Percentiles rank a stretch among this genome's conserved stretches.
These are phyloP conservation scores for Tenthredo scrophulariae DNA, from an alignment of 2,888 invertebrate genomes.

Conservation along the genomic window DNA sequence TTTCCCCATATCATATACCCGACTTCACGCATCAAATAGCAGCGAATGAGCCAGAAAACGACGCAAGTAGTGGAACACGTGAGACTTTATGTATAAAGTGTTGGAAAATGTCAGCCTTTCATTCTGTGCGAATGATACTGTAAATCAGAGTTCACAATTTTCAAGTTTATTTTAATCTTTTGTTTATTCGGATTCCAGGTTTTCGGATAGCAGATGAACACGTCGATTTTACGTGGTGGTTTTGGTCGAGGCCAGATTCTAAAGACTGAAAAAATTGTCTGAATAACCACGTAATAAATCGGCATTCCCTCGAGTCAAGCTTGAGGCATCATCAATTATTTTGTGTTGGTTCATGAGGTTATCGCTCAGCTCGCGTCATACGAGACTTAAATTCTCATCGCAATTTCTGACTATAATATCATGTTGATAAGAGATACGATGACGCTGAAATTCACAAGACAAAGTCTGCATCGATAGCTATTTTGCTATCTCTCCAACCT, in stretches of 20 bases:
- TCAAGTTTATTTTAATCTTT: not conserved
- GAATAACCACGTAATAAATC: constrained; percentile 42
- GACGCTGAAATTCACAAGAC: not conserved
- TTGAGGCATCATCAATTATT: not conserved
- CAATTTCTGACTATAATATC: constrained; percentile 31
- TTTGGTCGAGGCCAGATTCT: not conserved
- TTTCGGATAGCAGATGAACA: not conserved
- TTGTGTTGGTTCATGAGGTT: constrained; percentile 1
- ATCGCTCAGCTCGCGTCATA: constrained; percentile 4
- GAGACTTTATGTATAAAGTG: not conserved
- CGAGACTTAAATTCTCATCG: constrained; percentile 13
- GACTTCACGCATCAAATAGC: constrained; percentile 8
- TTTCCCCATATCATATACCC: not conserved
- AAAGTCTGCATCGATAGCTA: not conserved
- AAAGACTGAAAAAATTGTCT: not conserved
- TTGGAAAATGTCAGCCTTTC: not conserved
- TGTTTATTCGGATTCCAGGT: not conserved
- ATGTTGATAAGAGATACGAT: constrained; percentile 8
- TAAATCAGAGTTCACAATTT: not conserved
- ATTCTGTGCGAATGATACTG: not conserved
- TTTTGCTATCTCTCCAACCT: constrained; percentile 21
- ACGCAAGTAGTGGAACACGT: not conserved
- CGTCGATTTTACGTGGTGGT: not conserved
- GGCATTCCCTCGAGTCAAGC: constrained; percentile 15
- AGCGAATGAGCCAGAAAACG: constrained; percentile 9